These are phyloP conservation scores for Xiphorhynchus erythropygius DNA, from an alignment of 2,797 vertebrate genomes.

Conservation along the genomic window DNA sequence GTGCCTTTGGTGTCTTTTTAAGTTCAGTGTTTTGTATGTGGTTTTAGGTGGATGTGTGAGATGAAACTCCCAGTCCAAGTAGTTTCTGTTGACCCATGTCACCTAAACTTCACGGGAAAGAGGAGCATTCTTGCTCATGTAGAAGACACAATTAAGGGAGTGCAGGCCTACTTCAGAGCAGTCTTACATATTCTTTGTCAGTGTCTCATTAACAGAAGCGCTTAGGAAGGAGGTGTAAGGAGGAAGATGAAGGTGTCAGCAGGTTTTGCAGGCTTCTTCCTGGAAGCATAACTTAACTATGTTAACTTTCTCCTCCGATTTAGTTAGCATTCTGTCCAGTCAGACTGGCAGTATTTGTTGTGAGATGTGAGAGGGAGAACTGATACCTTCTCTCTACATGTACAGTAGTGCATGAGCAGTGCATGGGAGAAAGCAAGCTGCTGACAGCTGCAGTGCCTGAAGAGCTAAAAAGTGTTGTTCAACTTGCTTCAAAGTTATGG, in stretches of 20 bases:
- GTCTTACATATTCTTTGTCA: background rate
- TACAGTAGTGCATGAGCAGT: background rate
- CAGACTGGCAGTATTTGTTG: background rate
- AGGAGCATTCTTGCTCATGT: background rate
- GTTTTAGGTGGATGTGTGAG: background rate
- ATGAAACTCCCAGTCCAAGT: background rate
- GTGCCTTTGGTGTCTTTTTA: background rate
- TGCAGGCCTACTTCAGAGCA: background rate
- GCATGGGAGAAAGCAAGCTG: background rate
- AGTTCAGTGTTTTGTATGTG: background rate
- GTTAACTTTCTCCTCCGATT: background rate
- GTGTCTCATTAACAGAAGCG: background rate
- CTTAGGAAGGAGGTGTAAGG: background rate
- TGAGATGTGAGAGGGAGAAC: background rate
- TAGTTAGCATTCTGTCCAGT: background rate
- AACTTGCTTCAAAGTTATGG: background rate
- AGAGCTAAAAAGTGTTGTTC: background rate
- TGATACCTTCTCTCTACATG: background rate
- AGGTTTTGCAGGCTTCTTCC: background rate
- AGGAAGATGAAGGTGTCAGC: background rate
- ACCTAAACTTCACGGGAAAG: background rate
- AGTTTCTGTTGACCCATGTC: background rate
- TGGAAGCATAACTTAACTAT: background rate
- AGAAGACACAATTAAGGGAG: background rate
- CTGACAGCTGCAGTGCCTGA: background rate